These are phyloP conservation scores for Daubentonia madagascariensis DNA, from an alignment of 2,113 vertebrate genomes.

Conservation along the genomic window DNA sequence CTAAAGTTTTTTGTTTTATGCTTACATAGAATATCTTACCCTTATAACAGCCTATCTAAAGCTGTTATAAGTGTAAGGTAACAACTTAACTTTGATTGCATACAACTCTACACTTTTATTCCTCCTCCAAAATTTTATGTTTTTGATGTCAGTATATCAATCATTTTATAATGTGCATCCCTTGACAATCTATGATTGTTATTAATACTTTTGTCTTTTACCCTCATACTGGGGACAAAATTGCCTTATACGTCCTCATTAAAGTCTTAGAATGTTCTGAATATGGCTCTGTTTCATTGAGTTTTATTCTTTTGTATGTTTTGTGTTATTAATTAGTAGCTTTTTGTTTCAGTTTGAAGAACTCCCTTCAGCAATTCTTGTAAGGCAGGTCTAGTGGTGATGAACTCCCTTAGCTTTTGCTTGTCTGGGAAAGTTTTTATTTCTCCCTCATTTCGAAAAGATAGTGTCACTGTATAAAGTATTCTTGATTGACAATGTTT, in stretches of 20 bases:
- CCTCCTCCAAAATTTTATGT: not conserved
- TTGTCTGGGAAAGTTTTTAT: not conserved
- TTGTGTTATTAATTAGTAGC: not conserved
- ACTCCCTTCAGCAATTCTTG: not conserved
- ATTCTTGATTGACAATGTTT: not conserved
- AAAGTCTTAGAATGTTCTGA: not conserved
- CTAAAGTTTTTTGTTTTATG: not conserved
- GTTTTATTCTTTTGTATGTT: not conserved
- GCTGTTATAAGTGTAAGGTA: not conserved
- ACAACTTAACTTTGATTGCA: not conserved
- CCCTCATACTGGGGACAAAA: not conserved
- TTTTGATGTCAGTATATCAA: not conserved
- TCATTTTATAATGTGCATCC: not conserved
- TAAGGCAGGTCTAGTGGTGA: not conserved
- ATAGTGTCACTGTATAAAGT: not conserved
- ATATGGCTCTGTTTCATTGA: not conserved
- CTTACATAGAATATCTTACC: not conserved
- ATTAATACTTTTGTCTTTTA: not conserved
- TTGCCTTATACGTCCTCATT: not conserved
- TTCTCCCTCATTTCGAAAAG: not conserved
- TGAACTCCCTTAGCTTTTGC: not conserved
- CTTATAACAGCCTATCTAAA: not conserved
- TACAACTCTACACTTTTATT: not conserved
- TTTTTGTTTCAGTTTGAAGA: not conserved
- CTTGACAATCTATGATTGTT: not conserved